These are phyloP conservation scores for Eutolmus rufibarbis DNA, from an alignment of 2,888 invertebrate species.

Conservation along the genomic window DNA sequence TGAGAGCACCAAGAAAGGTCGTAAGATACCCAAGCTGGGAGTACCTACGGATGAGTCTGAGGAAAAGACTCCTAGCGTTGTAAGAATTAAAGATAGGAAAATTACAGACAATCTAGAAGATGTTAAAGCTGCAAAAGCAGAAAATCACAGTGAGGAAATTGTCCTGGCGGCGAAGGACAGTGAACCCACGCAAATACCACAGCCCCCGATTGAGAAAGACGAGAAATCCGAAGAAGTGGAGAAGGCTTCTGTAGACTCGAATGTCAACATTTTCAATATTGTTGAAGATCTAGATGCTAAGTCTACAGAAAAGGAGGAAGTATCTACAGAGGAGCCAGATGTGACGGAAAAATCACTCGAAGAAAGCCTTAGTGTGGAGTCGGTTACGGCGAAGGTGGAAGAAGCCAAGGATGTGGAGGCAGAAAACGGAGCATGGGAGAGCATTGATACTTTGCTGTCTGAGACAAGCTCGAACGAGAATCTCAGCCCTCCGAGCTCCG, in stretches of 20 bases:
- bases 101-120: background rate
- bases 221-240: slow-evolving; percentile 37
- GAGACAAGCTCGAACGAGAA: slow-evolving; percentile 50
- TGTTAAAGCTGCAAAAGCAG: background rate
- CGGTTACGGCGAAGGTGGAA: slow-evolving; percentile 21
- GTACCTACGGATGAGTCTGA: background rate
- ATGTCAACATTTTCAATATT: slow-evolving; percentile 56
- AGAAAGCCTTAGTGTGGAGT: slow-evolving; percentile 1
- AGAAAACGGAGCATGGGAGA: slow-evolving; percentile 56
- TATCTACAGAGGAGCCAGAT: background rate
- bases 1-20: background rate
- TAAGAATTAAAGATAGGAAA: background rate
- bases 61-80: background rate
- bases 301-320: slow-evolving; percentile 42
- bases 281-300: slow-evolving; percentile 44
- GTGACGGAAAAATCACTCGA: background rate
- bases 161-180: slow-evolving; percentile 29
- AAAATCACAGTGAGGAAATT: background rate
- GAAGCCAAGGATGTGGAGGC: slow-evolving; percentile 15
- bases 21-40: background rate
- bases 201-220: slow-evolving; percentile 49
- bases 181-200: slow-evolving; percentile 50
- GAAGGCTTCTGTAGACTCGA: slow-evolving; percentile 18
- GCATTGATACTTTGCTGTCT: slow-evolving; percentile 57
- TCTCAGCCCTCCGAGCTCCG: background rate